A percentile compares a stretch with the other conserved stretches of the same genome.
Conservation (phyloP, 2,113 vertebrate species). For the Epinephelus lanceolatus region DNA sequence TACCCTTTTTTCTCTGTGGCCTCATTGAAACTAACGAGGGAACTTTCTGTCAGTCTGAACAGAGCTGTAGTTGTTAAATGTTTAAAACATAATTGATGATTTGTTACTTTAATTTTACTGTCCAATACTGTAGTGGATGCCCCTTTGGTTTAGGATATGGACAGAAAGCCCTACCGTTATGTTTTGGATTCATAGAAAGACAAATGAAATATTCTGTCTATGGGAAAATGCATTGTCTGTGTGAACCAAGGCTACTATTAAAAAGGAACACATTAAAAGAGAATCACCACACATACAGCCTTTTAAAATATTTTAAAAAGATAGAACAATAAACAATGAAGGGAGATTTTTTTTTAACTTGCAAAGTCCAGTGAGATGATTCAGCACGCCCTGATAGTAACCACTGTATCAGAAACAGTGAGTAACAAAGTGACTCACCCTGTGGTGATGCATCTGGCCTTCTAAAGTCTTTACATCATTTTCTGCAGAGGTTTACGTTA, state of each 20-base stretch:
- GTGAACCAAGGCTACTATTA: not conserved
- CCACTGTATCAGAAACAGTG: not conserved
- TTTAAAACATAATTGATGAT: not conserved
- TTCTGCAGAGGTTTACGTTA: slow-evolving; percentile 8
- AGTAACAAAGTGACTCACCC: slow-evolving; percentile 15
- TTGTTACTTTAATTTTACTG: not conserved
- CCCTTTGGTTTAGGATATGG: not conserved
- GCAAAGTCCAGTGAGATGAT: not conserved
- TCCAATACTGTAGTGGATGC: not conserved
- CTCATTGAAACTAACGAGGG: no score
- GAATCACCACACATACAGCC: not conserved
- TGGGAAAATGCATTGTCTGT: not conserved
- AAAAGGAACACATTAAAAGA: not conserved
- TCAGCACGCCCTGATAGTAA: not conserved
- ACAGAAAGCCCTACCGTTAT: no score
- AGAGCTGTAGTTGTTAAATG: not conserved
- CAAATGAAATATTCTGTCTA: no score
- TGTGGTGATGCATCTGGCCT: not conserved
- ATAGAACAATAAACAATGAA: no score
- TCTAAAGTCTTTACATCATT: not conserved
- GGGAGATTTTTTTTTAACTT: no score
- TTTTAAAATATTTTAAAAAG: not conserved
- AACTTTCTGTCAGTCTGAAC: no score
- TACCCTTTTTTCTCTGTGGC: no score
- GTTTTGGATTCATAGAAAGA: no score